Conservation (phyloP, 2,888 invertebrate genomes). For the Drosophila tanythrix region DNA sequence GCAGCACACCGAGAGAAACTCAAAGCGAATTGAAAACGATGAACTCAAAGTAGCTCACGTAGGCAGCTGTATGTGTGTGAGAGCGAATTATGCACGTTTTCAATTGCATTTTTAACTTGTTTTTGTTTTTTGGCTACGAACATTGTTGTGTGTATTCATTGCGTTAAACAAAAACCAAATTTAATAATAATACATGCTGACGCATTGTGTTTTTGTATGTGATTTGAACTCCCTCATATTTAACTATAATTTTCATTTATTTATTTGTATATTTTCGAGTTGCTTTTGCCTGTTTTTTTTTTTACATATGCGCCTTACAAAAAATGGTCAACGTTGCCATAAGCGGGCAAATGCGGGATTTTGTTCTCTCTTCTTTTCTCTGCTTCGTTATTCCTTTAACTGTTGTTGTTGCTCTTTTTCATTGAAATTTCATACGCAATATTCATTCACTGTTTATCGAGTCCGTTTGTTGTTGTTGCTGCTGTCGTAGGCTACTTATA, state of each 20-base stretch:
- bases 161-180: conserved; percentile 33
- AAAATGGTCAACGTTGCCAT: conserved; percentile 24
- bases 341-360: conserved; percentile 34
- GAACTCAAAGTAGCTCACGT: conserved; percentile 79
- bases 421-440: conserved; percentile 32
- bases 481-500: conserved; percentile 1
- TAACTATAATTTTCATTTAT: conserved; percentile 20
- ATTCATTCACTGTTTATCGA: conserved; percentile 53
- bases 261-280: conserved; percentile 13
- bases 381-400: conserved; percentile 8
- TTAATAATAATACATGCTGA: conserved; percentile 13
- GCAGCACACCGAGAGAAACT: conserved; percentile 67
- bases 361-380: background rate
- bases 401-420: conserved; percentile 11
- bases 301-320: conserved; percentile 24
- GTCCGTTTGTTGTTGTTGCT: conserved; percentile 31
- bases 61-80: conserved; percentile 22
- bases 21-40: conserved; percentile 81
- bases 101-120: conserved; percentile 72
- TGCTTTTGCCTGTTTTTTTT: conserved; percentile 16
- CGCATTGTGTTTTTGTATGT: conserved; percentile 6
- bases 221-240: conserved; percentile 5
- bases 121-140: conserved; percentile 49
- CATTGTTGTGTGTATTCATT: conserved; percentile 29
- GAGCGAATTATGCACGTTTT: conserved; percentile 42